These are phyloP conservation scores for Ceramica pisi DNA, from an alignment of 2,888 invertebrate genomes.

Conservation along the genomic window DNA sequence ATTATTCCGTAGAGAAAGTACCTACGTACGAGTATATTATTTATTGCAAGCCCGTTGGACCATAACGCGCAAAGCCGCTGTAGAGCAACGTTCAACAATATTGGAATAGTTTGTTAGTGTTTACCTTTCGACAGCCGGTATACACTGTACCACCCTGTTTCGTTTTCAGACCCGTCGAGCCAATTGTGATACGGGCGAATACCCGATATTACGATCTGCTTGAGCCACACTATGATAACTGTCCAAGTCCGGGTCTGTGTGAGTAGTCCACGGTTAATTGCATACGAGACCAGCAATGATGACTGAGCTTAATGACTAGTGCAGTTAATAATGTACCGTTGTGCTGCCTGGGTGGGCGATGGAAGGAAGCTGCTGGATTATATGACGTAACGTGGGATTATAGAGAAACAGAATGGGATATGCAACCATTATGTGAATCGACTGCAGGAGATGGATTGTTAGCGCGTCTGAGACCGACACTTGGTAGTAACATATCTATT, in stretches of 20 bases:
- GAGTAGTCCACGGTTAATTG: conserved; percentile 50
- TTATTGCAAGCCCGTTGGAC: conserved; percentile 78
- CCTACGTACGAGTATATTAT: conserved; percentile 74
- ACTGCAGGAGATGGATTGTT: conserved; percentile 14
- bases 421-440: conserved; percentile 23
- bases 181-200: conserved; percentile 60
- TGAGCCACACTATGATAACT: conserved; percentile 55
- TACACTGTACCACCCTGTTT: conserved; percentile 68
- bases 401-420: conserved; percentile 31
- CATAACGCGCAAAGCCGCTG: conserved; percentile 75
- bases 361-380: conserved; percentile 34
- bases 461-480: not conserved
- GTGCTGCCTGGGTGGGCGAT: conserved; percentile 26
- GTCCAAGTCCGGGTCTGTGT: conserved; percentile 36
- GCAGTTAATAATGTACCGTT: conserved; percentile 50
- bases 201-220: conserved; percentile 52
- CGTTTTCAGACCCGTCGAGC: conserved; percentile 68
- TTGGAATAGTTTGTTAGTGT: conserved; percentile 83
- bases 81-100: conserved; percentile 78
- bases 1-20: conserved; percentile 70
- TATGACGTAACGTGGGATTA: conserved; percentile 28
- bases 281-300: conserved; percentile 52
- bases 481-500: conserved; percentile 5
- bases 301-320: conserved; percentile 51
- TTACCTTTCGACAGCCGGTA: conserved; percentile 78